Evolutionary conservation across 2,113 vertebrate genomes (phyloP), one percentile per base, ranked within the genome.

Genomic region (Centropristis striata): DNA sequence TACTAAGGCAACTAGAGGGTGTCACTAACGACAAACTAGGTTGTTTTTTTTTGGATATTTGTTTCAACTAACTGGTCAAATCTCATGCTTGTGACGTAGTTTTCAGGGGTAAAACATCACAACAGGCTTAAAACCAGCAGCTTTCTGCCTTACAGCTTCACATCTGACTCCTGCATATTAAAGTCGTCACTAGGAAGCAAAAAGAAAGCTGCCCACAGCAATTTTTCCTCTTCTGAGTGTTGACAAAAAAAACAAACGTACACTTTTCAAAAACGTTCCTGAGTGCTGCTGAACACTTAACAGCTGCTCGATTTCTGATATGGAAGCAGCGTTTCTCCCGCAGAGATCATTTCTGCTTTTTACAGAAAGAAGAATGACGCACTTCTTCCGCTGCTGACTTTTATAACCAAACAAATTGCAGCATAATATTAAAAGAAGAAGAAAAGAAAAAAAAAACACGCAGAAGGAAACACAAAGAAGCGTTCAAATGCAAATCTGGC

Each of bases 401-500:
- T 58, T 54, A 8, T 1, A 25, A 42, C 42, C 58, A 53, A 75
- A 66, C 44, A 47, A 65, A 54, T 41, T 57, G 61, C 47, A 6
- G 41, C 61, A 50, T 55, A 50, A 51, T 25, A 15, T n/a, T n/a
- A n/a, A n/a, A n/a, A n/a, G 4, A 25, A 36, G 36, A 27, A 15
- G 5, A 32, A 65, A 21, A n/a, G 8, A 4, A 11, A 32, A 44
- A 28, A 21, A 27, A 51, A 12, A 39, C 11, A 12, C 2, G 28
- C 41, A 36, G 20, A 25, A 12, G 21, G 5, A 32, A 27, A 51
- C 58, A 75, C 65, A 71, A 49, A 65, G 54, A 61, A 27, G 39
- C 2, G 25, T 71, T 71, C 25, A 46, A 50, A 76, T 54, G 73
- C 74, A 83, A 71, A 77, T 77, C 13, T 27, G 50, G 23, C 70